Evolutionary conservation across 2,888 invertebrate genomes (phyloP), one percentile per base, ranked within the genome.

Genomic region (Gryllus longicercus): DNA sequence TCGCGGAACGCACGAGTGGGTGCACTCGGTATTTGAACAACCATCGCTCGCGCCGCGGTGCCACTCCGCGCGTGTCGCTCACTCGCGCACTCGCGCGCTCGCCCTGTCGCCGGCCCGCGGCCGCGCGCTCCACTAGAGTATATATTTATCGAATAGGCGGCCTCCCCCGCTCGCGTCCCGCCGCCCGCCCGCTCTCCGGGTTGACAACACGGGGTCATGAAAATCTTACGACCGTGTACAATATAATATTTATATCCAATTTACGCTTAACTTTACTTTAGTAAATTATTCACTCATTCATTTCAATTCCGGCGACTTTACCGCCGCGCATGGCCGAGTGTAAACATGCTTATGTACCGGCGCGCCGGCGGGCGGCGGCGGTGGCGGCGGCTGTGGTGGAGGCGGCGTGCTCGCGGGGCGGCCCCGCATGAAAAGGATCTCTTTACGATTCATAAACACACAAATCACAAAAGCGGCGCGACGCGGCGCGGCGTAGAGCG

Each of bases 121-220:
- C 63, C 16, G 63, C 63, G 63, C 16, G 16, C 16, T 14, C n/a
- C 16, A n/a, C 63, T 4, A 63, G 16, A 63, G 63, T 63, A n/a
- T 63, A 63, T 63, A 63, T 63, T 63, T 63, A 63, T 63, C 63
- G 63, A 63, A 63, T 63, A 63, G 63, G 63, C 16, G 63, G 63
- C 63, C 16, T 5, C 11, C 11, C n/a, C 63, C n/a, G 16, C 14
- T 8, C n/a, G 16, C 14, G 16, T 63, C 63, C 63, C 14, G 16
- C 63, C 16, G n/a, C n/a, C 63, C 63, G 16, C 14, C 63, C 63
- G 14, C 14, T n/a, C 63, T n/a, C 16, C 3, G 63, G 63, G 63
- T 63, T 63, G 63, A 63, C 63, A 63, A 63, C 63, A 63, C 63
- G n/a, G 63, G n/a, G 63, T 63, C 63, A 63, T 63, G 63, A 63